phyloP scores from a whole-genome alignment of 92 coral and sea anemone genomes.

The Bergia puertoricense region DNA sequence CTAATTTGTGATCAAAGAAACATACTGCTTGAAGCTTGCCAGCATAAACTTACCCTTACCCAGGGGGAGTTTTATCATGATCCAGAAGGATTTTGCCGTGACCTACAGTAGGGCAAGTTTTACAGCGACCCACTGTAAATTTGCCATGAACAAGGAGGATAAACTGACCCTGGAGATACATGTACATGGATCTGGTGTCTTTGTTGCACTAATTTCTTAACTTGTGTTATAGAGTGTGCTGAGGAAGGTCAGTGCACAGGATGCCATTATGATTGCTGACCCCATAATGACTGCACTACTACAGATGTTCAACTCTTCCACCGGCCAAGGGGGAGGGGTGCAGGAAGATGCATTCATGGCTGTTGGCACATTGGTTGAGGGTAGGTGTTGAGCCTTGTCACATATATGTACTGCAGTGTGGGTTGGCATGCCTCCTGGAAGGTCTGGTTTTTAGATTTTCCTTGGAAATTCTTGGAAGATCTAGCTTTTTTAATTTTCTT shows the following conservation, averaged over 20 bases:
- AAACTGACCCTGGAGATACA: not conserved
- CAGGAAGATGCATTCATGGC: conserved; percentile 99
- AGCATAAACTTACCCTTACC: too few species aligned
- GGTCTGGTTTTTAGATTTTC: too few species aligned
- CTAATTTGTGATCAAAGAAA: too few species aligned
- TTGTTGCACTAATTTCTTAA: not conserved
- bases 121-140: too few species aligned
- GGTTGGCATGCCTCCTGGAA: not conserved
- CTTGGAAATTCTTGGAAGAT: not conserved
- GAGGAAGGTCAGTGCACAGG: conserved; percentile 83
- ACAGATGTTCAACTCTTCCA: conserved; percentile 79
- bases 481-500: too few species aligned
- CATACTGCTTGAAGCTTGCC: too few species aligned
- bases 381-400: conserved; percentile 36
- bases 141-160: too few species aligned
- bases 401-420: not conserved
- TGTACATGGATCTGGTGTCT: too few species aligned
- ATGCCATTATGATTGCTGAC: conserved; percentile 83
- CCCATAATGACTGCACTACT: conserved; percentile 90
- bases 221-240: conserved; percentile 79
- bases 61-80: too few species aligned
- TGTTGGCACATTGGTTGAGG: conserved; percentile 94
- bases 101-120: too few species aligned
- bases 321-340: conserved; percentile 77
- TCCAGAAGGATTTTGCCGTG: too few species aligned